Percentiles rank a stretch among this genome's conserved stretches.
Conservation (phyloP, 1,140 invertebrate genomes). For the Drosophila hydei region DNA sequence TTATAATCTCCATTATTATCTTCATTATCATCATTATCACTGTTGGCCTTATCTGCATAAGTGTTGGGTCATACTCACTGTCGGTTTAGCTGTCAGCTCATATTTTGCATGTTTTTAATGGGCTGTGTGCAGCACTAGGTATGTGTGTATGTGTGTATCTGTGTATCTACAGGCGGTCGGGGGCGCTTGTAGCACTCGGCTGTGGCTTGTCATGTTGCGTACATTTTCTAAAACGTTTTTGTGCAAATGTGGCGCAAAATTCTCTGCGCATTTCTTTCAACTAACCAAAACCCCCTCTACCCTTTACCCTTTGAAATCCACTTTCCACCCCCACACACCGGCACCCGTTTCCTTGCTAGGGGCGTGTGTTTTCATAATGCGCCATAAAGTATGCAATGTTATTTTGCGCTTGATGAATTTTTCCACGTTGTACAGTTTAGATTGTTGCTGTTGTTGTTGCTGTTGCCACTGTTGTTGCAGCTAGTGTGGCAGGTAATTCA, state of each 20-base stretch:
- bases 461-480: conserved; percentile 3
- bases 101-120: conserved; percentile 70
- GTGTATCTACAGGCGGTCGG: background rate
- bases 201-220: conserved; percentile 54
- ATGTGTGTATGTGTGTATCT: conserved; percentile 8
- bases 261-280: conserved; percentile 25
- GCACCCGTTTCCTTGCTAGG: too few species aligned
- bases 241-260: conserved; percentile 77
- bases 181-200: conserved; percentile 7
- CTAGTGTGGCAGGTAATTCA: conserved; percentile 46
- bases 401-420: conserved; percentile 82
- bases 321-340: background rate
- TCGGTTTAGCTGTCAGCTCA: conserved; percentile 70
- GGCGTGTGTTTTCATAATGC: conserved; percentile 80
- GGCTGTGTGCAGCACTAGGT: too few species aligned
- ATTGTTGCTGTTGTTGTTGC: conserved; percentile 6
- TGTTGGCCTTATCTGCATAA: conserved; percentile 65
- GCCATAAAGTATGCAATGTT: conserved; percentile 83
- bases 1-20: conserved; percentile 34
- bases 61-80: conserved; percentile 39
- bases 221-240: conserved; percentile 79
- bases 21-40: conserved; percentile 40
- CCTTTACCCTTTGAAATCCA: conserved; percentile 2
- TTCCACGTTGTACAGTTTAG: conserved; percentile 72
- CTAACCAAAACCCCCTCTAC: background rate